Evolutionary conservation across 2,888 invertebrate genomes (phyloP), one percentile per base, ranked within the genome.

Genomic region (Pelosia muscerda): DNA sequence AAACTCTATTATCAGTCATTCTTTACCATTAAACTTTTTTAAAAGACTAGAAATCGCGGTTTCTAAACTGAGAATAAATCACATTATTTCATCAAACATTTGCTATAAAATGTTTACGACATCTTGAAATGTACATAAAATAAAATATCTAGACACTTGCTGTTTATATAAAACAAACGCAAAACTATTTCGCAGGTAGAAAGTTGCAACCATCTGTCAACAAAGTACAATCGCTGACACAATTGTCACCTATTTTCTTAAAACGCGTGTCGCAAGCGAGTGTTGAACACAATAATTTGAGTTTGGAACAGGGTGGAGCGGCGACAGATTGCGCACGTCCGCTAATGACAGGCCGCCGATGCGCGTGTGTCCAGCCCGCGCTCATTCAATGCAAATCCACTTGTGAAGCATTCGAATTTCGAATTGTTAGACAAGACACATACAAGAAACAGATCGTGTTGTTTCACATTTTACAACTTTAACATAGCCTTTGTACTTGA

Each of bases 311-410:
- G 88, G 90, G 91, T 87, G 91, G 91, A 86, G 91, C 91, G 86
- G 86, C 85, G 84, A 86, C 88, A 85, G 88, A 89, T 88, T 86
- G 88, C 86, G 88, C 88, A 84, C 89, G 92, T 89, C 91, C 91
- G 88, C 84, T 94, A 94, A 94, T 94, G 94, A 94, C 94, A 94
- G 94, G 87, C 90, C 92, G 86, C 86, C 85, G 88, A 85, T 78
- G 86, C 85, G 86, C 86, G 87, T 92, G 88, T 92, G 93, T 93
- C 94, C 94, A 90, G 92, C 90, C 90, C 91, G 90, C 85, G 86
- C 81, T 88, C 92, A 94, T 94, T 94, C 94, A 93, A 94, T 94
- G 94, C 94, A 91, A 94, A 94, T 94, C 83, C 77, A 75, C 76
- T 73, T 70, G 69, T 62, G 75, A 69, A 81, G 72, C 63, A 73